Conservation (phyloP, 2,888 invertebrate genomes). For the Phalera bucephala region DNA sequence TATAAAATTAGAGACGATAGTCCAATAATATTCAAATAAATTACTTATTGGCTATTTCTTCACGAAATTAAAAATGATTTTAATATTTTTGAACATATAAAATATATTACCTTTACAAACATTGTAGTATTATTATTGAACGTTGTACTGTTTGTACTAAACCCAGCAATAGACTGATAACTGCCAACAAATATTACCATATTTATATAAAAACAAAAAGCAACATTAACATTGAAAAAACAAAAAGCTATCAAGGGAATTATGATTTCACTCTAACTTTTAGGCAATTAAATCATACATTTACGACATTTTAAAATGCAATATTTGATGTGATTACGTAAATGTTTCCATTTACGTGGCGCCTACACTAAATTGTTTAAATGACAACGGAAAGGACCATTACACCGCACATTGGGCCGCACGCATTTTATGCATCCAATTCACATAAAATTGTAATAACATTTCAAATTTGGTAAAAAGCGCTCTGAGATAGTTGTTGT, state of each 20-base stretch:
- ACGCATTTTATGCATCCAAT: too few species aligned
- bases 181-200: slow-evolving; percentile 8
- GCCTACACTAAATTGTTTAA: background rate
- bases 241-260: slow-evolving; percentile 19
- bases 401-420: too few species aligned
- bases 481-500: too few species aligned
- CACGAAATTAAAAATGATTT: too few species aligned
- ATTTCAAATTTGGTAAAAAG: too few species aligned
- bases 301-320: slow-evolving; percentile 20
- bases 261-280: slow-evolving; percentile 19
- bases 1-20: too few species aligned
- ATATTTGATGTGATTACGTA: slow-evolving; percentile 11
- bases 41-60: too few species aligned
- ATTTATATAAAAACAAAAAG: slow-evolving; percentile 21
- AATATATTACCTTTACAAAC: slow-evolving; percentile 5
- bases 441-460: too few species aligned
- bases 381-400: background rate
- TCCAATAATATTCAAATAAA: too few species aligned
- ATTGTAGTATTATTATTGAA: slow-evolving; percentile 3
- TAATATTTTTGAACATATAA: too few species aligned
- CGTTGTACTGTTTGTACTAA: slow-evolving; percentile 6
- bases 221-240: background rate
- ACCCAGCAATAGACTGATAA: slow-evolving; percentile 20
- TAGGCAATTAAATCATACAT: slow-evolving; percentile 10
- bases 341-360: slow-evolving; percentile 1